Base-by-base conservation (phyloP, 2,113 vertebrate genomes). In the Bubalus kerabau region DNA sequence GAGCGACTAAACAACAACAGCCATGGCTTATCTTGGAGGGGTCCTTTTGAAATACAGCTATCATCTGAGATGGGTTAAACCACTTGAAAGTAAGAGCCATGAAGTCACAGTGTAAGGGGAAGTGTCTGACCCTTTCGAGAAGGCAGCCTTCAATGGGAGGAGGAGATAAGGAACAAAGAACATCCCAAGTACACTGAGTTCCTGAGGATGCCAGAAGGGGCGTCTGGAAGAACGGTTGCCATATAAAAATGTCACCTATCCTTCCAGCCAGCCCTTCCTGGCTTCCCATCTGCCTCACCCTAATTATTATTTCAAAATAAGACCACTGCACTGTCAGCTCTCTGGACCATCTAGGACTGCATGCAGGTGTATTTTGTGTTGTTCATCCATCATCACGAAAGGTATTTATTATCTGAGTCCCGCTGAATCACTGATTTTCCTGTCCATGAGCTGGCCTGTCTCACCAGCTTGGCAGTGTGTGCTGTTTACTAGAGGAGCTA, bases 401-500 rank as follows among this genome's bases (percentile, higher is more conserved):
- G 46, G 16, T 85, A 36, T 90, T 97, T 85, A 94, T 98, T 36
- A 1, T n/a, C 26, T 54, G 32, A 28, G 14, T 52, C 2, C 16
- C 13, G 59, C 85, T 43, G 83, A 87, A 48, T 81, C 30, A 36
- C 85, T 91, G 89, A 43, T 95, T 84, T 80, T 84, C 80, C 92
- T 64, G 78, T 87, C 50, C 0, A 0, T 81, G 76, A 97, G 85
- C 92, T 95, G 81, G 74, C 32, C 93, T 95, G 40, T 93, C 97
- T 96, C 97, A 94, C 97, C 96, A 93, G 86, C 43, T 92, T 97
- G 96, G 97, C 43, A 46, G 71, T 80, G 78, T 92, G 92, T 0
- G 3, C 95, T 95, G 67, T 96, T 98, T 98, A 92, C 92, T 56
- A 85, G 89, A 93, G 74, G 50, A 92, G 95, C 93, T 97, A 94